These are phyloP conservation scores for Etheostoma nigrum DNA, from an alignment of 2,797 vertebrate genomes.

Conservation along the genomic window DNA sequence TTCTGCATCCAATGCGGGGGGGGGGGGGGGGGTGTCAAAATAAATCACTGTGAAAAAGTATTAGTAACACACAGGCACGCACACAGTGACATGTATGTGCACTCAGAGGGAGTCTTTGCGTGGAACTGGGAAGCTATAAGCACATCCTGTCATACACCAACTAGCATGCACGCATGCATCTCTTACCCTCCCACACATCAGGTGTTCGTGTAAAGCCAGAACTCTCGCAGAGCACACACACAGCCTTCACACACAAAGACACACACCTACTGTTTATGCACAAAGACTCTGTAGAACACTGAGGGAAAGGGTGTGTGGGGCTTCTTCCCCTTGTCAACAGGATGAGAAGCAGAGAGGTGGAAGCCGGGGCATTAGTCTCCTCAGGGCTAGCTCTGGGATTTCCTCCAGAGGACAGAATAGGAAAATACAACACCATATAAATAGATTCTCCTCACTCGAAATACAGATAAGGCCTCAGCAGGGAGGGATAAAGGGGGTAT, in stretches of 20 bases:
- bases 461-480: slow-evolving; percentile 55
- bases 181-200: slow-evolving; percentile 53
- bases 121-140: slow-evolving; percentile 25
- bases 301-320: slow-evolving; percentile 56
- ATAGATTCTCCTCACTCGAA: slow-evolving; percentile 73
- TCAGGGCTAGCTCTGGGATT: slow-evolving; percentile 71
- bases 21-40: neutral
- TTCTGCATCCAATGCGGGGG: neutral
- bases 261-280: neutral
- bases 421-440: slow-evolving; percentile 72
- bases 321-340: slow-evolving; percentile 76
- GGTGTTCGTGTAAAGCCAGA: slow-evolving; percentile 59
- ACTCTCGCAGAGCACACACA: slow-evolving; percentile 48
- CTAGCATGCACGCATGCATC: slow-evolving; percentile 55
- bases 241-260: slow-evolving; percentile 15
- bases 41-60: slow-evolving; percentile 22
- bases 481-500: slow-evolving; percentile 8
- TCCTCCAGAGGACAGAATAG: slow-evolving; percentile 74
- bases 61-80: neutral
- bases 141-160: slow-evolving; percentile 42
- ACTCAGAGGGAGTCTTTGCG: slow-evolving; percentile 12
- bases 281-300: neutral
- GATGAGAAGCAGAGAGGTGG: slow-evolving; percentile 70
- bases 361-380: slow-evolving; percentile 66
- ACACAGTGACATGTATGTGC: slow-evolving; percentile 19